phyloP scores from a whole-genome alignment of 2,888 invertebrate genomes.

The Hecatera dysodea region DNA sequence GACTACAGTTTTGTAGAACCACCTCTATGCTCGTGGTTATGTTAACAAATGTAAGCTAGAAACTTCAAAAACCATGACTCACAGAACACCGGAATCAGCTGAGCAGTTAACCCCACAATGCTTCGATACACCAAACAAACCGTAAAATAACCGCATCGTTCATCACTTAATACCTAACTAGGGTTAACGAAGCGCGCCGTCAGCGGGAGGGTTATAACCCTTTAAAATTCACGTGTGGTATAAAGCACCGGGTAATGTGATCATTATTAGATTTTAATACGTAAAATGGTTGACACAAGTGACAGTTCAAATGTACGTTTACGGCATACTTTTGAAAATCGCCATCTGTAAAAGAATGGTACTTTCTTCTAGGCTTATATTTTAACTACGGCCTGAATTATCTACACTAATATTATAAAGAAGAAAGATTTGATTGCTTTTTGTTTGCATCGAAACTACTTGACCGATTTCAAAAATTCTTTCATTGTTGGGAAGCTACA shows the following conservation, averaged over 20 bases:
- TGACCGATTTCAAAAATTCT: no score
- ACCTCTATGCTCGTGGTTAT: not conserved
- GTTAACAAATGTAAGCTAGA: not conserved
- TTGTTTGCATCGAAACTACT: no score
- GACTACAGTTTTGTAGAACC: not conserved
- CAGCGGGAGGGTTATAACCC: conserved; percentile 59
- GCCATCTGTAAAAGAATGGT: no score
- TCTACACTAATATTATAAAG: no score
- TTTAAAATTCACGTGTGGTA: conserved; percentile 35
- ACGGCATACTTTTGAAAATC: no score
- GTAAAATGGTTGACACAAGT: not conserved
- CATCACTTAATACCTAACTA: conserved; percentile 59
- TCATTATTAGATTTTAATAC: conserved; percentile 39
- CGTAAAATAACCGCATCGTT: conserved; percentile 65
- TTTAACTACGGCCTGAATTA: no score
- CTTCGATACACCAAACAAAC: conserved; percentile 59
- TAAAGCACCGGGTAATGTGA: conserved; percentile 30
- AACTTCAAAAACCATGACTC: conserved; percentile 2
- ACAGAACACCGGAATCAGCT: conserved; percentile 30
- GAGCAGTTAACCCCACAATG: conserved; percentile 47
- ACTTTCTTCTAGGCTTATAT: no score
- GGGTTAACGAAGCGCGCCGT: conserved; percentile 63
- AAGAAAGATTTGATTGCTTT: no score
- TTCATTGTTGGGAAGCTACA: no score
- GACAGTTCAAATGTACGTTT: not conserved